phyloP scores from a whole-genome alignment of 2,113 vertebrate genomes.

The Bujurquina vittata region DNA sequence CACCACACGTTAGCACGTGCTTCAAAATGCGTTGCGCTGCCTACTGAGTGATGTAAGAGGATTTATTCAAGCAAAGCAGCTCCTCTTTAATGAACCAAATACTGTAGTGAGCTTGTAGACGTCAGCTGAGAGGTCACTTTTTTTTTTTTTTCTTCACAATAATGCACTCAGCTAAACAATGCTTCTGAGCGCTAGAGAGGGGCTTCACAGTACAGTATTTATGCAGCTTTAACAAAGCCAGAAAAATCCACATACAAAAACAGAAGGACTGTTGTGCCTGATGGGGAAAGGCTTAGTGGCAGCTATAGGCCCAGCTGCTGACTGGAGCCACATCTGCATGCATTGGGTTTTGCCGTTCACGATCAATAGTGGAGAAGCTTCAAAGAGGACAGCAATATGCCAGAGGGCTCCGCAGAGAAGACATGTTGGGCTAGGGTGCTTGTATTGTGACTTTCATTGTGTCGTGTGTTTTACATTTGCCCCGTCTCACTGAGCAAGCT shows the following conservation, averaged over 20 bases:
- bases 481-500: constrained; percentile 29
- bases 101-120: constrained; percentile 28
- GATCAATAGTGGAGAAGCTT: constrained; percentile 71
- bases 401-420: constrained; percentile 56
- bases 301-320: constrained; percentile 6
- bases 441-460: constrained; percentile 45
- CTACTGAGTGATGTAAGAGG: constrained; percentile 9
- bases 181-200: background rate
- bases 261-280: constrained; percentile 4
- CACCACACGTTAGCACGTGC: background rate
- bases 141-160: background rate
- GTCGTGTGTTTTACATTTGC: constrained; percentile 60
- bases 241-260: constrained; percentile 36
- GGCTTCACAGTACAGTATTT: constrained; percentile 10
- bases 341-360: constrained; percentile 33
- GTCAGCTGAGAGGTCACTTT: constrained; percentile 8
- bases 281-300: constrained; percentile 30
- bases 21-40: background rate
- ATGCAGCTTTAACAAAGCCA: constrained; percentile 47
- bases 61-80: constrained; percentile 12
- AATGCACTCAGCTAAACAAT: constrained; percentile 20
- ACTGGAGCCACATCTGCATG: constrained; percentile 58
- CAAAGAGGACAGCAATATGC: constrained; percentile 58
- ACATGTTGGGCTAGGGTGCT: constrained; percentile 23
- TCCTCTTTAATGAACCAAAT: constrained; percentile 28